A percentile compares a stretch with the other conserved stretches of the same genome.
phyloP scores from a whole-genome alignment of 2,888 invertebrate species.

The Seladonia tumulorum region DNA sequence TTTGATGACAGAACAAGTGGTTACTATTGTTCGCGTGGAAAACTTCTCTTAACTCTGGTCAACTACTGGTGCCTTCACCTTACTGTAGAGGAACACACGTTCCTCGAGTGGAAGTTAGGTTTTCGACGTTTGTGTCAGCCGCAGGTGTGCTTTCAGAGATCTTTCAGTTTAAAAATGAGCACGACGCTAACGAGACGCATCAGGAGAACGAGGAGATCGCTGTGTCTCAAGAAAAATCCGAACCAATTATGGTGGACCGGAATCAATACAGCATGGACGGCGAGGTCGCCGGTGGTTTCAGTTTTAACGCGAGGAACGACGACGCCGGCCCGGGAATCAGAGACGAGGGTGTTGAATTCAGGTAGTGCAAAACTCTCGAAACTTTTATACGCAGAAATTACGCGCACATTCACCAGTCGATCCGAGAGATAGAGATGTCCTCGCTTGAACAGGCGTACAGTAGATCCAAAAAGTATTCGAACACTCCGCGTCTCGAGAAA shows the following conservation, averaged over 20 bases:
- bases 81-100: background rate
- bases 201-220: slow-evolving; percentile 65
- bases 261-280: slow-evolving; percentile 77
- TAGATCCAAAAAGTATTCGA: background rate
- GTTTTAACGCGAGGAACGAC: slow-evolving; percentile 62
- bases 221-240: slow-evolving; percentile 70
- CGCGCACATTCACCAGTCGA: background rate
- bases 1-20: too few relatives aligned
- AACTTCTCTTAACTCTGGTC: too few relatives aligned
- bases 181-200: slow-evolving; percentile 62
- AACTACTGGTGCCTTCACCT: too few relatives aligned
- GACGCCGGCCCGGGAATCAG: slow-evolving; percentile 73
- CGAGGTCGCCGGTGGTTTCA: slow-evolving; percentile 67
- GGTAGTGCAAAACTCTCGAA: slow-evolving; percentile 66
- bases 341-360: slow-evolving; percentile 76
- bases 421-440: background rate
- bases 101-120: background rate
- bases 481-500: background rate
- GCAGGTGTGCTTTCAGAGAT: slow-evolving; percentile 75
- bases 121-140: background rate
- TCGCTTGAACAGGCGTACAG: slow-evolving; percentile 1
- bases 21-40: too few relatives aligned
- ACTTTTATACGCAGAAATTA: slow-evolving; percentile 18
- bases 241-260: slow-evolving; percentile 73
- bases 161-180: slow-evolving; percentile 78